Base-by-base conservation (phyloP, 2,797 vertebrate species). In the Synaphobranchus kaupii region DNA sequence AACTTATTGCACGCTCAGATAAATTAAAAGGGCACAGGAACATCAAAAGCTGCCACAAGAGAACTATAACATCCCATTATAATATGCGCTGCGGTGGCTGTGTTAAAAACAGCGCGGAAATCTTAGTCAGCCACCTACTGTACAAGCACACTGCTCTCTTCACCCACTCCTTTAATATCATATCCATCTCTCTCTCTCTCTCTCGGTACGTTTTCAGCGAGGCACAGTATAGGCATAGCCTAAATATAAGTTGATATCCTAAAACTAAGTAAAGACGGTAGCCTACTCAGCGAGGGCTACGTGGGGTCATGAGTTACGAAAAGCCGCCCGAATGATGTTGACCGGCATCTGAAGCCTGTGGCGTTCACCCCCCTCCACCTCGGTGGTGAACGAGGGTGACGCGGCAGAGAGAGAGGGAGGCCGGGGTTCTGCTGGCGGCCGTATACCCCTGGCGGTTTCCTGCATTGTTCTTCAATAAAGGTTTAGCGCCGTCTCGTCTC, bases 391-490 rank as follows among this genome's bases (percentile, higher is more conserved):
- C n/a, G n/a, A n/a, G n/a, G n/a, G 73, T 22, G 34, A 58, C 31
- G 39, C n/a, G 1, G 6, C 20, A 25, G 83, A 39, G n/a, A 39
- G n/a, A 34, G 44, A 34, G 17, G 73, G 22, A 3, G 28, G 73
- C 10, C 44, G 7, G 20, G 22, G 5, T 68, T 47, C 15, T 22
- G 39, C 84, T 48, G 84, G 84, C 56, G 25, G 47, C 22, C 20
- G 13, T 25, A 34, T 50, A 20, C 58, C 60, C 25, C 63, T 48
- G 9, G 84, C 50, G 84, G 84, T 85, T 73, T 85, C 47, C 84
- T 85, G 63, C 84, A 85, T 31, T 73, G 63, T 85, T 71, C 47
- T 85, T 34, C 31, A 44, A 73, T 73, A 68, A 85, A 85, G 84
- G 54, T 73, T 85, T 48, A 63, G 17, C 58, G 12, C 12, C 34